phyloP scores from a whole-genome alignment of 2,113 vertebrate genomes.

The Varanus komodoensis region DNA sequence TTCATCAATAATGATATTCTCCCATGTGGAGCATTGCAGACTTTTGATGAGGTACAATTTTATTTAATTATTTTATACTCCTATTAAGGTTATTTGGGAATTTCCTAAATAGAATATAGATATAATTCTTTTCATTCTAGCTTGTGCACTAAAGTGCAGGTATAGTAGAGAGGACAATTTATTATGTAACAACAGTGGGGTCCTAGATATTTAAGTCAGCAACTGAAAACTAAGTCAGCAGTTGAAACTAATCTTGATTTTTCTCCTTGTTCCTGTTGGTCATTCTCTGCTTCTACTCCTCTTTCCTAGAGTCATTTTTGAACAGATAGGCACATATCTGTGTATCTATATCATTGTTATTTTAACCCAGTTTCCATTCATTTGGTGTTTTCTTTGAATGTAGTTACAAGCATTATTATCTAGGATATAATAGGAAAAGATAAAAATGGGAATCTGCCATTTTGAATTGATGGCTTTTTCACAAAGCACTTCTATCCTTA shows the following conservation, averaged over 20 bases:
- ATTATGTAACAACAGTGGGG: not conserved
- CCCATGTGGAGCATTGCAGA: conserved; percentile 44
- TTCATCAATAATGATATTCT: conserved; percentile 59
- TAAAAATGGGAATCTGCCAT: not conserved
- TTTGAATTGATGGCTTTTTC: conserved; percentile 12
- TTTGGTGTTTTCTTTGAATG: not conserved
- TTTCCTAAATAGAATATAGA: conserved; percentile 10
- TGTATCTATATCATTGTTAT: no score
- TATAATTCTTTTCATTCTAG: not conserved
- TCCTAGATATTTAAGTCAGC: not conserved
- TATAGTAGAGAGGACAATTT: not conserved
- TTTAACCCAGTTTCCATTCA: not conserved
- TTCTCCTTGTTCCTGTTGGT: not conserved
- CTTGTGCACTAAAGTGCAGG: not conserved
- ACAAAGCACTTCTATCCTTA: not conserved
- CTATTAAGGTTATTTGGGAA: conserved; percentile 35
- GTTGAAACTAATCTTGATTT: not conserved
- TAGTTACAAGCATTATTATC: not conserved
- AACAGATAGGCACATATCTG: not conserved
- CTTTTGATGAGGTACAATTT: conserved; percentile 6
- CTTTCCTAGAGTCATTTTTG: not conserved
- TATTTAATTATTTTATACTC: not conserved
- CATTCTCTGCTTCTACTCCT: not conserved
- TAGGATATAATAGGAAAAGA: not conserved
- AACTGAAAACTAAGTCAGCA: not conserved